A percentile compares a stretch with the other conserved stretches of the same genome.
phyloP scores from a whole-genome alignment of 2,797 vertebrate genomes.

The Notolabrus celidotus region DNA sequence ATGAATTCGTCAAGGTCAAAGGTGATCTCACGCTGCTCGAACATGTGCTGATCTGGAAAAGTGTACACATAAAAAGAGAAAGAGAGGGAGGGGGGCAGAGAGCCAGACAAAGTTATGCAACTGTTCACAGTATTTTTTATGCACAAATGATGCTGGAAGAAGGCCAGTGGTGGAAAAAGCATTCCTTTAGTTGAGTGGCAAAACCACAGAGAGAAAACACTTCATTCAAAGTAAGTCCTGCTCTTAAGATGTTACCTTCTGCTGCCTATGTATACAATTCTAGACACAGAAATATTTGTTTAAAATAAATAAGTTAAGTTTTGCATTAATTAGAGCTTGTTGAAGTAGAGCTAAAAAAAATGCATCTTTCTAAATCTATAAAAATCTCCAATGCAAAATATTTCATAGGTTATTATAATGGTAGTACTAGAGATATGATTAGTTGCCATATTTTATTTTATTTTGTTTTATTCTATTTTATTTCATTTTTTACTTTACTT shows the following conservation, averaged over 20 bases:
- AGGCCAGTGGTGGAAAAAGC: not conserved
- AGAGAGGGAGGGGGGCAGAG: not conserved
- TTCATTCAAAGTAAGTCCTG: not conserved
- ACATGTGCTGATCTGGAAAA: slow-evolving; percentile 50
- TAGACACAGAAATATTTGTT: not conserved
- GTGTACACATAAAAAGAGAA: slow-evolving; percentile 23
- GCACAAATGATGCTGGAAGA: slow-evolving; percentile 4
- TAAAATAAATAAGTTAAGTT: not conserved
- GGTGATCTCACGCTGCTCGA: slow-evolving; percentile 57
- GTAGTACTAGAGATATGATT: too few relatives aligned
- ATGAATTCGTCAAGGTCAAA: slow-evolving; percentile 48
- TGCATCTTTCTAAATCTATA: not conserved
- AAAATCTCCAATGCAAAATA: too few relatives aligned
- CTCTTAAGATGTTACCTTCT: not conserved
- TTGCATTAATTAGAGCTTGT: not conserved
- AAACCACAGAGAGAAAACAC: not conserved
- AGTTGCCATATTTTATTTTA: too few relatives aligned
- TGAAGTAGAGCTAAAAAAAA: not conserved
- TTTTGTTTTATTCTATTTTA: too few relatives aligned
- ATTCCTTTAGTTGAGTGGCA: not conserved
- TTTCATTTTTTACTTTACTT: too few relatives aligned
- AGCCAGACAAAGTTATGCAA: slow-evolving; percentile 50
- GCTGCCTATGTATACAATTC: not conserved
- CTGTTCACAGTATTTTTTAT: not conserved
- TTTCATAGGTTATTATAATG: too few relatives aligned